A percentile compares a stretch with the other conserved stretches of the same genome.
These are phyloP conservation scores for Mus spicilegus DNA, from an alignment of 2,113 vertebrate genomes.

Conservation along the genomic window DNA sequence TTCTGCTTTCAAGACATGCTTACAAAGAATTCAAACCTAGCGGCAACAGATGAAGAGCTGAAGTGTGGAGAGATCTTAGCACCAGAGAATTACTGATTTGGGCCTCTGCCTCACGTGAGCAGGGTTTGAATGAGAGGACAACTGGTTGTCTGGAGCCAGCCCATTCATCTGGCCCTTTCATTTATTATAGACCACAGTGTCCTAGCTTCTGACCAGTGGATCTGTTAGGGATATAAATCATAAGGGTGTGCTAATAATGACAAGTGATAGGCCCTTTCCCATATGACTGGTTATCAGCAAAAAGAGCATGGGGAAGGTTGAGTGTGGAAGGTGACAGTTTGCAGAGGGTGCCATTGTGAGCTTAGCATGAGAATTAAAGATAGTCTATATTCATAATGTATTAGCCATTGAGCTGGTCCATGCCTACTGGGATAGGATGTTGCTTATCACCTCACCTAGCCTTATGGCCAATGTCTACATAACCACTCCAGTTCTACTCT, in stretches of 20 bases:
- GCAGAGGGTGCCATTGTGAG: background rate
- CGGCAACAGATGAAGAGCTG: slow-evolving; percentile 68
- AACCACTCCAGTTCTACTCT: background rate
- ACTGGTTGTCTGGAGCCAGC: background rate
- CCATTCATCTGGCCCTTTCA: slow-evolving; percentile 37
- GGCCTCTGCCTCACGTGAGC: background rate
- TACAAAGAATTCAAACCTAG: slow-evolving; percentile 62
- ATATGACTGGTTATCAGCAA: background rate
- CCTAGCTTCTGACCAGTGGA: background rate
- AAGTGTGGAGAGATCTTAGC: slow-evolving; percentile 42
- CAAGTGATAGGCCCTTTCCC: background rate
- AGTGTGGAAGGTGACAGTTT: background rate
- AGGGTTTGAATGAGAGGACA: background rate
- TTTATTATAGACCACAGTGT: background rate
- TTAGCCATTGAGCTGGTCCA: background rate
- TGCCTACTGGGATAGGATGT: background rate
- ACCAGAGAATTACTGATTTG: background rate
- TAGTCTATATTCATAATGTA: slow-evolving; percentile 15
- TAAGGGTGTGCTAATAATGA: background rate
- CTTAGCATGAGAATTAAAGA: slow-evolving; percentile 7
- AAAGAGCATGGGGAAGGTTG: background rate
- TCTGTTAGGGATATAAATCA: background rate
- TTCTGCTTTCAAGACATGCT: slow-evolving; percentile 78
- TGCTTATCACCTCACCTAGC: background rate
- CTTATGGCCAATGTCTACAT: background rate